Evolutionary conservation across 2,888 invertebrate genomes (phyloP).

Genomic region (Amblyjoppa proteus): DNA sequence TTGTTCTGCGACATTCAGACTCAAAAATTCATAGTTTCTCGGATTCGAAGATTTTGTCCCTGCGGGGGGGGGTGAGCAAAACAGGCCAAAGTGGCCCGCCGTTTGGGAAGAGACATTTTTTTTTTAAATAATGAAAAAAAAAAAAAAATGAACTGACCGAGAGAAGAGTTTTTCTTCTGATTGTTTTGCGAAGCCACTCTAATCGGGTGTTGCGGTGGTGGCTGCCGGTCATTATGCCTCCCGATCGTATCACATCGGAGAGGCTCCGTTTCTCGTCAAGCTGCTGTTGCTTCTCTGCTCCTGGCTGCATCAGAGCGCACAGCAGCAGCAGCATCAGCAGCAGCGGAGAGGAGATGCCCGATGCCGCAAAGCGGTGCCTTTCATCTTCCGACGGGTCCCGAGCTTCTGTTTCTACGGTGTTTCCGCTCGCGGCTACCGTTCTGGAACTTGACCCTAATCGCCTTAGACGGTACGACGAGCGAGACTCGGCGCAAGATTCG

Average conservation of each 20-base stretch:
- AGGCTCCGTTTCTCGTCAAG: slow-evolving; percentile 60
- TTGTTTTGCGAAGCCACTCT: slow-evolving; percentile 73
- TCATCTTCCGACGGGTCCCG: slow-evolving; percentile 79
- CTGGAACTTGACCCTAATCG: slow-evolving; percentile 82
- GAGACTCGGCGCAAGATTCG: slow-evolving; percentile 37
- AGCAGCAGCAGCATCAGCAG: slow-evolving; percentile 77
- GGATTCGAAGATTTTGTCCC: too few species aligned
- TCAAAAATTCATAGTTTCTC: too few species aligned
- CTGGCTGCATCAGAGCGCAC: slow-evolving; percentile 68
- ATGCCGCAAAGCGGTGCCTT: slow-evolving; percentile 77
- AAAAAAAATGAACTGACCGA: not conserved
- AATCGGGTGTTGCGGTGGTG: slow-evolving; percentile 78
- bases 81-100: too few species aligned
- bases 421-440: slow-evolving; percentile 82
- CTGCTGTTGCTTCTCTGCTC: slow-evolving; percentile 42
- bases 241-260: slow-evolving; percentile 77
- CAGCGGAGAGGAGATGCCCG: slow-evolving; percentile 51
- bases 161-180: slow-evolving; percentile 71
- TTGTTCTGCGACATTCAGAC: slow-evolving; percentile 38
- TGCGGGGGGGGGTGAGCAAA: too few species aligned
- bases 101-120: too few species aligned
- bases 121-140: not conserved
- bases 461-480: slow-evolving; percentile 74
- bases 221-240: slow-evolving; percentile 75
- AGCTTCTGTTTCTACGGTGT: slow-evolving; percentile 83